Conservation (phyloP, 2,888 invertebrate genomes). For the Aproaerema taeniolella region DNA sequence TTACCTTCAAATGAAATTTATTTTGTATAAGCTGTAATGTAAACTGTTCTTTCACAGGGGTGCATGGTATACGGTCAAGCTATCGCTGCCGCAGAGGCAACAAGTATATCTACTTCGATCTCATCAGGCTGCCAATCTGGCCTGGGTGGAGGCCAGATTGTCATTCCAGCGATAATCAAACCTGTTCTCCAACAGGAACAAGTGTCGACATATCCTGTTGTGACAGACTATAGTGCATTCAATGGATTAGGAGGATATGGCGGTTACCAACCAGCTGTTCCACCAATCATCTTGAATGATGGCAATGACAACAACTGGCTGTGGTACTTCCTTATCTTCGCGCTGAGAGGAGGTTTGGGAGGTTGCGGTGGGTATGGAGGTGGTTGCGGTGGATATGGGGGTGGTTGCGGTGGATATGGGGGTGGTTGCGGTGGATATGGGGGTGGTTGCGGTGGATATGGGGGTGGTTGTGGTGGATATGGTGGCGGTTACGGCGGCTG, state of each 20-base stretch:
- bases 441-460: slow-evolving; percentile 8
- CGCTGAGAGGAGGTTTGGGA: slow-evolving; percentile 27
- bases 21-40: too few species aligned
- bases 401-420: slow-evolving; percentile 19
- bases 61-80: slow-evolving; percentile 16
- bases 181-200: slow-evolving; percentile 31
- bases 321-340: slow-evolving; percentile 44
- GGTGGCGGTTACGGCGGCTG: slow-evolving; percentile 9
- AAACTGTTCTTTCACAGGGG: not conserved
- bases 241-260: not conserved
- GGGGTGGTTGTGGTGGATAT: slow-evolving; percentile 13
- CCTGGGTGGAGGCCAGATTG: slow-evolving; percentile 26
- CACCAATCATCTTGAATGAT: slow-evolving; percentile 34
- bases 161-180: slow-evolving; percentile 45
- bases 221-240: not conserved
- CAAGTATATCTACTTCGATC: not conserved
- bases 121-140: not conserved
- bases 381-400: slow-evolving; percentile 5
- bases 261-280: slow-evolving; percentile 20
- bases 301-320: slow-evolving; percentile 30
- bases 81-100: slow-evolving; percentile 9
- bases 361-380: slow-evolving; percentile 16
- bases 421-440: slow-evolving; percentile 19
- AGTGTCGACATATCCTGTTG: not conserved
- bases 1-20: too few species aligned